Base-by-base conservation (phyloP, 2,888 invertebrate genomes). In the Diabrotica balteata region DNA sequence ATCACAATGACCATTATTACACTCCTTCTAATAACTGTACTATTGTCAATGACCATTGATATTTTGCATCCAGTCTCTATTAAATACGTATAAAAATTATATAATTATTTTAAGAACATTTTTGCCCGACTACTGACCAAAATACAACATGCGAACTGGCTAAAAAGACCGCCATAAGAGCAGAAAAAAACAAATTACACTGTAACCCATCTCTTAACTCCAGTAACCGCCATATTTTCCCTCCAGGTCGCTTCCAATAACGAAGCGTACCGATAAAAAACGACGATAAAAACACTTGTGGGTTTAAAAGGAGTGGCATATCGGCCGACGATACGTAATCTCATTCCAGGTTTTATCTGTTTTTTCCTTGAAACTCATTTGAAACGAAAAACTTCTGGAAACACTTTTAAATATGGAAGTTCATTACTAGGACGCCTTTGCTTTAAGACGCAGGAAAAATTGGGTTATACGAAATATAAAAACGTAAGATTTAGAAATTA, bases 251-350 rank as follows among this genome's bases (percentile, higher is more conserved):
- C 52, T 57, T 67, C 67, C 59, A 67, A 63, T 67, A 63, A 58
- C 54, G 67, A 47, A 49, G 47, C 45, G 22, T 8, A 42, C 57
- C 66, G 66, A 61, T 66, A 62, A 66, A 66, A 66, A 62, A 51
- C 43, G 66, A 62, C 55, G 66, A 67, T 67, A 67, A 67, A 67
- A 67, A 67, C 67, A 66, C 62, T 66, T 66, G 63, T 67, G 63
- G 63, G 67, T 67, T 67, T 63, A 67, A 67, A 66, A 62, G 57
- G 63, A 67, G 63, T 67, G 67, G 53, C 59, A 53, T 66, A 66
- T 66, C 57, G 62, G 66, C 57, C 51, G 50, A 51, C 55, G 57
- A 52, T 66, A 63, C 53, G 59, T 63, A 67, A 67, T 67, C 59
- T 45, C 67, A 63, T 67, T 67, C 63, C 53, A 53, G 53, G 42